A percentile compares a stretch with the other conserved stretches of the same genome.
Evolutionary conservation across 2,113 vertebrate species (phyloP).

Genomic region (Stigmatopora argus): DNA sequence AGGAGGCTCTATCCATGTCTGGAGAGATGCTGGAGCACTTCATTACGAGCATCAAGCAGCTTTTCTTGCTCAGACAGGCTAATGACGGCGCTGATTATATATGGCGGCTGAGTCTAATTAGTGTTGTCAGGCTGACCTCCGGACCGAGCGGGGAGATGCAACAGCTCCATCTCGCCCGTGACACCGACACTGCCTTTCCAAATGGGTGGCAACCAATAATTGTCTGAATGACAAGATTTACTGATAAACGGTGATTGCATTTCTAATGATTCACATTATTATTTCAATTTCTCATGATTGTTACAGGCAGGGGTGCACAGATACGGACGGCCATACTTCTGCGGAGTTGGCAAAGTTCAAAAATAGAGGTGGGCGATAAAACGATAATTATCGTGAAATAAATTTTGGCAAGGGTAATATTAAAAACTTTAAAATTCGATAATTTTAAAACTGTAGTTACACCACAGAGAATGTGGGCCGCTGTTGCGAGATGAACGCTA

Average conservation of each 20-base stretch:
- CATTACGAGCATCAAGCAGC: conserved; percentile 32
- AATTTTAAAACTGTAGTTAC: too few species aligned
- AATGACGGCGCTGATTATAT: conserved; percentile 37
- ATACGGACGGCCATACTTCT: too few species aligned
- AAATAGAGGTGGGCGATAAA: too few species aligned
- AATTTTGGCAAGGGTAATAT: too few species aligned
- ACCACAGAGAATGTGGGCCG: too few species aligned
- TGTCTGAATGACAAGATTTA: background rate
- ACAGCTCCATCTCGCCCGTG: conserved; percentile 41
- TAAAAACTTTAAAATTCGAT: too few species aligned
- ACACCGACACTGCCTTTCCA: conserved; percentile 37
- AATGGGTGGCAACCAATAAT: conserved; percentile 23
- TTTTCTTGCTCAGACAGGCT: conserved; percentile 36
- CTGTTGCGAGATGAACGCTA: too few species aligned
- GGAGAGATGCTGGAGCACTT: conserved; percentile 11
- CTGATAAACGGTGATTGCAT: background rate
- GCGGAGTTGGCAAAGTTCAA: too few species aligned
- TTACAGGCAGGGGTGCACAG: background rate
- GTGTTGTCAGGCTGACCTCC: conserved; percentile 48
- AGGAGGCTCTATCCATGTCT: conserved; percentile 2
- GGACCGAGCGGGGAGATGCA: conserved; percentile 32
- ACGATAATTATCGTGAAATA: too few species aligned
- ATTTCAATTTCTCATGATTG: background rate
- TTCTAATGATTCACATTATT: background rate
- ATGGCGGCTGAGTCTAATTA: conserved; percentile 45